Evolutionary conservation across 1,140 invertebrate genomes (phyloP).

Genomic region (Helicoverpa zea): DNA sequence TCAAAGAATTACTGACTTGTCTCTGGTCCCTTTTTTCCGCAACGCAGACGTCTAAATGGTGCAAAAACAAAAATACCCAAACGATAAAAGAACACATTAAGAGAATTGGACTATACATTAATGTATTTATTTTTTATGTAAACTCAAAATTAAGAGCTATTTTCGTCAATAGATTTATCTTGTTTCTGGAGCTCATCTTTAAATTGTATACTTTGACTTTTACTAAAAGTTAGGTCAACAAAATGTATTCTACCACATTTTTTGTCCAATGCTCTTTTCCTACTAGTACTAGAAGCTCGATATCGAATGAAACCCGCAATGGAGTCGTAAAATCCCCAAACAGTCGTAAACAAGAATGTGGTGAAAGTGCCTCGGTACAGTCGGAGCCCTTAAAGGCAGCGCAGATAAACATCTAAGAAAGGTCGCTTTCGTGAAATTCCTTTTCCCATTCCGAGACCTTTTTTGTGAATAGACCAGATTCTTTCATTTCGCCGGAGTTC

Average conservation of each 20-base stretch:
- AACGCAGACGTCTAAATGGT: slow-evolving; percentile 9
- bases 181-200: slow-evolving; percentile 63
- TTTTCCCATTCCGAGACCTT: slow-evolving; percentile 69
- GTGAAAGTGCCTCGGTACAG: slow-evolving; percentile 43
- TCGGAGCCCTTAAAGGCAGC: slow-evolving; percentile 59
- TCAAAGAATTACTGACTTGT: slow-evolving; percentile 20
- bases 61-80: slow-evolving; percentile 29
- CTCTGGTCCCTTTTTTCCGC: background rate
- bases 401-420: slow-evolving; percentile 73
- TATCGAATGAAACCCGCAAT: background rate
- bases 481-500: slow-evolving; percentile 69
- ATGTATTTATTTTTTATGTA: slow-evolving; percentile 42
- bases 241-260: background rate
- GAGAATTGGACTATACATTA: slow-evolving; percentile 18
- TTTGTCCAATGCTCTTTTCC: background rate
- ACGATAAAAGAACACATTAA: slow-evolving; percentile 26
- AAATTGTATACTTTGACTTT: slow-evolving; percentile 56
- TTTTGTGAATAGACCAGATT: slow-evolving; percentile 70
- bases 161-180: slow-evolving; percentile 67
- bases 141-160: slow-evolving; percentile 62
- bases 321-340: background rate
- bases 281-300: background rate
- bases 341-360: background rate
- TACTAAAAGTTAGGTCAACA: slow-evolving; percentile 19
- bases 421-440: slow-evolving; percentile 70